These are phyloP conservation scores for Leptogaster cylindrica DNA, from an alignment of 2,888 invertebrate species.

Conservation along the genomic window DNA sequence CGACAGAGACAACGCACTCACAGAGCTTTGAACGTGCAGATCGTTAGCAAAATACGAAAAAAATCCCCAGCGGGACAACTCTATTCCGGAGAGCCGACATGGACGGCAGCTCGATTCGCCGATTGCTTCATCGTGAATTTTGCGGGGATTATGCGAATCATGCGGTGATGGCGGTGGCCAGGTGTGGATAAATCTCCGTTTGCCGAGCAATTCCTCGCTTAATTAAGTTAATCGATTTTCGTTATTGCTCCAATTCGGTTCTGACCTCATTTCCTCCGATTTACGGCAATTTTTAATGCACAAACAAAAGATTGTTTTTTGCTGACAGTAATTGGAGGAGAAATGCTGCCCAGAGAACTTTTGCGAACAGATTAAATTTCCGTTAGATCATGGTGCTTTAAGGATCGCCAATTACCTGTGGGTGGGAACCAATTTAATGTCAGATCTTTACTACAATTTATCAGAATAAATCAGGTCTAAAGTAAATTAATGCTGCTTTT, in stretches of 20 bases:
- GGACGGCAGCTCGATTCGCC: constrained; percentile 21
- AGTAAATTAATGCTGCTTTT: too few species aligned
- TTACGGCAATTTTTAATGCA: constrained; percentile 7
- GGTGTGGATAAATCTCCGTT: constrained; percentile 33
- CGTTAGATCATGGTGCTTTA: too few species aligned
- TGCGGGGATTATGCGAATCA: constrained; percentile 32
- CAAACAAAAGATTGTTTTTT: not conserved
- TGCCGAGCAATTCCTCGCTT: constrained; percentile 13
- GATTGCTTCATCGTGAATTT: constrained; percentile 28
- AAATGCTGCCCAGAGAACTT: too few species aligned
- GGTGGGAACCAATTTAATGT: too few species aligned
- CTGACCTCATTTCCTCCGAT: not conserved
- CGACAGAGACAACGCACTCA: not conserved
- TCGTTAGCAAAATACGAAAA: constrained; percentile 44
- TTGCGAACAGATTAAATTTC: too few species aligned
- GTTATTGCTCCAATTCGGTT: constrained; percentile 11
- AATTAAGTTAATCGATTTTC: constrained; percentile 27
- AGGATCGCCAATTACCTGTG: too few species aligned
- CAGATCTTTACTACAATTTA: too few species aligned
- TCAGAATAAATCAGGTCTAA: too few species aligned
- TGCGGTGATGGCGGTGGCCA: constrained; percentile 16
- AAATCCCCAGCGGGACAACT: constrained; percentile 38
- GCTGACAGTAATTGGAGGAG: too few species aligned
- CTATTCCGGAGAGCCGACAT: constrained; percentile 20
- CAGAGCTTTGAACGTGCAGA: constrained; percentile 33